These are phyloP conservation scores for Zaprionus nigranus DNA, from an alignment of 1,140 invertebrate genomes.

Conservation along the genomic window DNA sequence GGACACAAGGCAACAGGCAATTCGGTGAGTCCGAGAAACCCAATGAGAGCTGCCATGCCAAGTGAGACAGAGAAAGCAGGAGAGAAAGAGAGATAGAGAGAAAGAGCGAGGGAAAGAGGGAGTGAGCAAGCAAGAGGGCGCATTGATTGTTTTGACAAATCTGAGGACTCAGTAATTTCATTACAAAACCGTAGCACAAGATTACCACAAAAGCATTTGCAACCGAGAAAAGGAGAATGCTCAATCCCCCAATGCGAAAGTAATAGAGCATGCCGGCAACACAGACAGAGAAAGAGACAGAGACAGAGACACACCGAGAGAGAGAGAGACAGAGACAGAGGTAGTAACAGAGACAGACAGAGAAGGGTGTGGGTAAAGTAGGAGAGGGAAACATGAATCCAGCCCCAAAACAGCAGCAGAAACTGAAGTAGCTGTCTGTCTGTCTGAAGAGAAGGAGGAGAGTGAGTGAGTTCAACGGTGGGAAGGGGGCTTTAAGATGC, in stretches of 20 bases:
- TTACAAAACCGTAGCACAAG: constrained; percentile 57
- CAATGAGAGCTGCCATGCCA: not conserved
- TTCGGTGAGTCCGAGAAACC: constrained; percentile 6
- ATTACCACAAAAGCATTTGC: constrained; percentile 66
- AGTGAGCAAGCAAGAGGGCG: constrained; percentile 15
- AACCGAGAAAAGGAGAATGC: not conserved
- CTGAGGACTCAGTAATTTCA: constrained; percentile 73
- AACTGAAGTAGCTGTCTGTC: constrained; percentile 31
- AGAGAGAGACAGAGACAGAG: not conserved
- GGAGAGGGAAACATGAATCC: constrained; percentile 11
- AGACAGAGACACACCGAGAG: not conserved
- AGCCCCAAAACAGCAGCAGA: constrained; percentile 38
- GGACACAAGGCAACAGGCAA: constrained; percentile 6
- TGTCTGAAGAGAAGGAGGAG: not conserved
- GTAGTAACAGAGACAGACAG: not conserved
- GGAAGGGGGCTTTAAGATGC: constrained; percentile 48
- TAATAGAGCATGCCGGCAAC: constrained; percentile 52
- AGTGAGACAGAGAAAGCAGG: not conserved
- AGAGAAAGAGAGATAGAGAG: not conserved
- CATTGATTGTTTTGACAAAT: constrained; percentile 81
- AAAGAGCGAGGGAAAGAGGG: not conserved
- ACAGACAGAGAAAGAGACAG: not conserved
- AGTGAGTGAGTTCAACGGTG: not conserved
- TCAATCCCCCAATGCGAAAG: constrained; percentile 71
- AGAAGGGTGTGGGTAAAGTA: not conserved